phyloP scores from a whole-genome alignment of 2,797 vertebrate species.

The Pagetopsis macropterus region DNA sequence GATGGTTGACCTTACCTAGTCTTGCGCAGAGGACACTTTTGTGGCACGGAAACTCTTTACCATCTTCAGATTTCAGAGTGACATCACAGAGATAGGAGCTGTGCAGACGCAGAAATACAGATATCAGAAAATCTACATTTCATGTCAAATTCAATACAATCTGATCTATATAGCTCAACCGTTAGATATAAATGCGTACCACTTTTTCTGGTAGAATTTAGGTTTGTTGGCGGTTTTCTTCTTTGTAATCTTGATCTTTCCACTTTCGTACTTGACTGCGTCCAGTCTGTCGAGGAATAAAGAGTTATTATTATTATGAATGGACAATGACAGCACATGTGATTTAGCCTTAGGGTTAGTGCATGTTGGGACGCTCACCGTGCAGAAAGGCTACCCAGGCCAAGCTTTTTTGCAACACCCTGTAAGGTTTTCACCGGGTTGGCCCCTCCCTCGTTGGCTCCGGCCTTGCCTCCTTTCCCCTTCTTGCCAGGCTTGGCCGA shows the following conservation, averaged over 20 bases:
- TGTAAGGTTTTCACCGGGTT: constrained; percentile 93
- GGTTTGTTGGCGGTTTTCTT: constrained; percentile 89
- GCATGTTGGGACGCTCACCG: constrained; percentile 81
- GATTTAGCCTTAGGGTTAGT: neutral
- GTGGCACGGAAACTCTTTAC: constrained; percentile 95
- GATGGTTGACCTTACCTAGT: constrained; percentile 85
- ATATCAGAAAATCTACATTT: neutral
- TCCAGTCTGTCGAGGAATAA: constrained; percentile 86
- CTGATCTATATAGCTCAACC: neutral
- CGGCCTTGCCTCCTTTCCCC: constrained; percentile 77
- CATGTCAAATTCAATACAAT: neutral
- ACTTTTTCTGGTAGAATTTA: constrained; percentile 90
- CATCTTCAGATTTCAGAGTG: constrained; percentile 93
- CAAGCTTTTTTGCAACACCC: constrained; percentile 90
- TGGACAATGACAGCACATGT: constrained; percentile 12
- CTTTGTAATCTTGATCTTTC: constrained; percentile 86
- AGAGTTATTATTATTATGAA: neutral
- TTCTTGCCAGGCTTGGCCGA: constrained; percentile 83
- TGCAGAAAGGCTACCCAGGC: constrained; percentile 87
- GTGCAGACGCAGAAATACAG: constrained; percentile 30
- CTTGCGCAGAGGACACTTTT: constrained; percentile 97
- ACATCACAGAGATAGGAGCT: constrained; percentile 94
- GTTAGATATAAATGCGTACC: constrained; percentile 72
- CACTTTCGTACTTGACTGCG: constrained; percentile 91
- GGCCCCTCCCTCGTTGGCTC: constrained; percentile 70